These are phyloP conservation scores for Papilio protenor DNA, from an alignment of 2,888 invertebrate species.

Conservation along the genomic window DNA sequence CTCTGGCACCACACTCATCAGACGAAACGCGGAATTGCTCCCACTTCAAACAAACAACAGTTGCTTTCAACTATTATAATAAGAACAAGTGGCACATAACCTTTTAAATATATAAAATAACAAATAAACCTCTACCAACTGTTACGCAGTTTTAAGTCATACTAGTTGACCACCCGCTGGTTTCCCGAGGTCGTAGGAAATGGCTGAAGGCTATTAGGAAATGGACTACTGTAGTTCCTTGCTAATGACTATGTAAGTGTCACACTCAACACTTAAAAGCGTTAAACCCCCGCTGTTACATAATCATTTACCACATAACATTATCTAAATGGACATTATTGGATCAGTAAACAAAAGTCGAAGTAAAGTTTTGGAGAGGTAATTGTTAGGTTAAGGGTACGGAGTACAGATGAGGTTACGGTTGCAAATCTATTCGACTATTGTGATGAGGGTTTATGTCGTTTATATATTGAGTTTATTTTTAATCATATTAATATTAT, in stretches of 20 bases:
- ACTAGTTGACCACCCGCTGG: conserved; percentile 28
- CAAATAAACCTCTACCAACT: not conserved
- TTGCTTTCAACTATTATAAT: not conserved
- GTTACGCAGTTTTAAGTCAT: conserved; percentile 15
- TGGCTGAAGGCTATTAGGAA: conserved; percentile 64
- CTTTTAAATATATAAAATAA: not conserved
- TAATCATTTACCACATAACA: conserved; percentile 59
- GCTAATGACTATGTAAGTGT: conserved; percentile 60
- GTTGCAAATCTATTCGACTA: not conserved
- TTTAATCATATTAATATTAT: too few species aligned
- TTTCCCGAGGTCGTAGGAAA: conserved; percentile 21
- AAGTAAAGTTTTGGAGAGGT: not conserved
- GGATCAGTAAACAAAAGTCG: conserved; percentile 5
- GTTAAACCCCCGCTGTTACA: conserved; percentile 62
- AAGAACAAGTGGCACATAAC: not conserved
- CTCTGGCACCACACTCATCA: too few species aligned
- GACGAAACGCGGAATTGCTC: too few species aligned
- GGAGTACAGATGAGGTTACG: not conserved
- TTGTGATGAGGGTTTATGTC: too few species aligned
- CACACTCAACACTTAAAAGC: conserved; percentile 56
- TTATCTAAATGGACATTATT: conserved; percentile 51
- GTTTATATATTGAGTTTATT: too few species aligned
- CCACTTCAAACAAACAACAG: not conserved
- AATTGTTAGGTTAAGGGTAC: not conserved
- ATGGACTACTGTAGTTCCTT: conserved; percentile 66